A percentile compares a stretch with the other conserved stretches of the same genome.
Conservation (phyloP, 2,797 vertebrate species). For the Simalia tracyae region DNA sequence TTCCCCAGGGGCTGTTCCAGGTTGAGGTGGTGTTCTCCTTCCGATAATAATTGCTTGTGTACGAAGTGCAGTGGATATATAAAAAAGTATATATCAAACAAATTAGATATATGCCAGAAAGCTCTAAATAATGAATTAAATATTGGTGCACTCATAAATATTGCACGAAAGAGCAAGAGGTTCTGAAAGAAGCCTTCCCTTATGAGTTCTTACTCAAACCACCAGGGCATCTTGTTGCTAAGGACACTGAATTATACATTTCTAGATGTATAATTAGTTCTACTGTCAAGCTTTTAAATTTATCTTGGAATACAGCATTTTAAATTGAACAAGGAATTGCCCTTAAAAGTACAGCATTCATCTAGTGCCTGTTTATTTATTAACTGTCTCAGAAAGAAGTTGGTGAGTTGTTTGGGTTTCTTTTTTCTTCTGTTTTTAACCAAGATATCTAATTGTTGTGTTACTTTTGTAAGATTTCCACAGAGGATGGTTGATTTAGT, state of each 20-base stretch:
- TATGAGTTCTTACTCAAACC: conserved; percentile 53
- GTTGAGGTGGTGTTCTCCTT: conserved; percentile 47
- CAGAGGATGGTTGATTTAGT: background rate
- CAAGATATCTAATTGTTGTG: background rate
- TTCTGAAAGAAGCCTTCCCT: conserved; percentile 61
- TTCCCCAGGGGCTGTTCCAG: conserved; percentile 49
- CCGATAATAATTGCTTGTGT: conserved; percentile 57
- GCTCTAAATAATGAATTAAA: conserved; percentile 71
- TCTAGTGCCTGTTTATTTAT: background rate
- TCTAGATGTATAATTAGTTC: conserved; percentile 65
- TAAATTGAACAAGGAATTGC: conserved; percentile 51
- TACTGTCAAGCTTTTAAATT: conserved; percentile 62
- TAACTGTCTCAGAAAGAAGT: background rate
- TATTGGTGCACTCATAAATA: conserved; percentile 68
- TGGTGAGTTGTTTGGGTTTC: background rate
- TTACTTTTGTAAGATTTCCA: background rate
- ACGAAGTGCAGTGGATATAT: conserved; percentile 58
- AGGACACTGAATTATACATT: conserved; percentile 64
- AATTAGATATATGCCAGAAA: conserved; percentile 66
- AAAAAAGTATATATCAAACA: conserved; percentile 63
- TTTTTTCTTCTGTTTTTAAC: no score
- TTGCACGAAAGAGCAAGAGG: conserved; percentile 59
- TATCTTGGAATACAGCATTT: conserved; percentile 51
- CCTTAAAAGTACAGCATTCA: conserved; percentile 23
- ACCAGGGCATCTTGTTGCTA: conserved; percentile 49